Conservation (phyloP, 2,797 vertebrate genomes). For the Acipenser oxyrinchus region DNA sequence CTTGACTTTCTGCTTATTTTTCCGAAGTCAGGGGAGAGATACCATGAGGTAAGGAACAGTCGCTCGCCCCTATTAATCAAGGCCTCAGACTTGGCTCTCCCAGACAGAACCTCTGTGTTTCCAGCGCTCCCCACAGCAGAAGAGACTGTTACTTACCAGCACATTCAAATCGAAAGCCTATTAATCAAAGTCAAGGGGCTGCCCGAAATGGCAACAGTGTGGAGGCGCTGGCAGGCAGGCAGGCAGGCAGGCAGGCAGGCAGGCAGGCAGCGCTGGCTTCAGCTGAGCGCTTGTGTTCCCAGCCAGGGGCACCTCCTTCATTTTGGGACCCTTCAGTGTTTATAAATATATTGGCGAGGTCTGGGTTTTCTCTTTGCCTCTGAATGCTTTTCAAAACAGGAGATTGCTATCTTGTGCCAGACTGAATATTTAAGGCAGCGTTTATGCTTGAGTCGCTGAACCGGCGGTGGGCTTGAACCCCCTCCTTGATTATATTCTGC, state of each 20-base stretch:
- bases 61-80: constrained; percentile 62
- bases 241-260: background rate
- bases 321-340: constrained; percentile 10
- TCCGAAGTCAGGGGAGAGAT: constrained; percentile 56
- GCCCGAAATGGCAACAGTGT: constrained; percentile 38
- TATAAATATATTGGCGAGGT: constrained; percentile 32
- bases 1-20: constrained; percentile 71
- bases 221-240: constrained; percentile 25
- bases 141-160: constrained; percentile 38
- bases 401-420: constrained; percentile 22
- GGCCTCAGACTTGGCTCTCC: constrained; percentile 45
- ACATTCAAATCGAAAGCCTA: constrained; percentile 53
- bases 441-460: background rate
- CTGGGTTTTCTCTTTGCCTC: constrained; percentile 38
- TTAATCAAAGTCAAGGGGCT: constrained; percentile 60
- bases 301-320: constrained; percentile 17
- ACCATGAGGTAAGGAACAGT: constrained; percentile 41
- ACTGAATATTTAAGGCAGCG: background rate
- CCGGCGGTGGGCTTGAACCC: constrained; percentile 7
- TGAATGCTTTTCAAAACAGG: constrained; percentile 27
- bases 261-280: background rate
- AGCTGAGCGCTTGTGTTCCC: constrained; percentile 16
- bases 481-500: background rate
- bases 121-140: constrained; percentile 39
- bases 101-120: constrained; percentile 46